These are phyloP conservation scores for Phymatocera aterrima DNA, from an alignment of 2,888 invertebrate species.

Conservation along the genomic window DNA sequence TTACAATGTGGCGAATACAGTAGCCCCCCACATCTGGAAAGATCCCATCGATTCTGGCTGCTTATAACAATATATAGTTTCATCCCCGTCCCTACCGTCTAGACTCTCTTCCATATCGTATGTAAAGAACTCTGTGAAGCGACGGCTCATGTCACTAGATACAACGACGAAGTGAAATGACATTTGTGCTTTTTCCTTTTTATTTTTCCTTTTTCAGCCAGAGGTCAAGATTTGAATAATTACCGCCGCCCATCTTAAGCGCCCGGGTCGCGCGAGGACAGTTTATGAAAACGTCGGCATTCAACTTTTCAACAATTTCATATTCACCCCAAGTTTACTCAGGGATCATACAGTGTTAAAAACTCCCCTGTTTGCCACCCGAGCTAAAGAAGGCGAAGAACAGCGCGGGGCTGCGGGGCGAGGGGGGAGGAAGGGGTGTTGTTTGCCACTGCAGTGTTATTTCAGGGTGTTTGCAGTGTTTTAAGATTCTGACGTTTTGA, in stretches of 20 bases:
- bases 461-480: constrained; percentile 73
- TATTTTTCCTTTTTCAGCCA: neutral
- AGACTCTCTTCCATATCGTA: neutral
- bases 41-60: constrained; percentile 27
- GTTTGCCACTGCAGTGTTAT: constrained; percentile 70
- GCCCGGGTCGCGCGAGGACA: constrained; percentile 23
- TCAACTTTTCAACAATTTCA: constrained; percentile 47
- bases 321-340: constrained; percentile 69
- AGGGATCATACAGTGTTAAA: constrained; percentile 74
- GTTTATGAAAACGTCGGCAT: constrained; percentile 53
- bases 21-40: constrained; percentile 22
- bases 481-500: constrained; percentile 74
- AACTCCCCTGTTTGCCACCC: constrained; percentile 72
- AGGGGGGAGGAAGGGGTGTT: too few relatives aligned
- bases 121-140: neutral
- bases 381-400: constrained; percentile 54
- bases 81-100: neutral
- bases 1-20: constrained; percentile 37
- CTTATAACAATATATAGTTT: neutral
- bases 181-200: neutral
- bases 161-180: neutral
- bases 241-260: constrained; percentile 27
- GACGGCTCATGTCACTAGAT: too few relatives aligned
- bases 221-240: constrained; percentile 33
- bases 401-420: constrained; percentile 60